These are phyloP conservation scores for Chamaea fasciata DNA, from an alignment of 2,113 vertebrate species.

Conservation along the genomic window DNA sequence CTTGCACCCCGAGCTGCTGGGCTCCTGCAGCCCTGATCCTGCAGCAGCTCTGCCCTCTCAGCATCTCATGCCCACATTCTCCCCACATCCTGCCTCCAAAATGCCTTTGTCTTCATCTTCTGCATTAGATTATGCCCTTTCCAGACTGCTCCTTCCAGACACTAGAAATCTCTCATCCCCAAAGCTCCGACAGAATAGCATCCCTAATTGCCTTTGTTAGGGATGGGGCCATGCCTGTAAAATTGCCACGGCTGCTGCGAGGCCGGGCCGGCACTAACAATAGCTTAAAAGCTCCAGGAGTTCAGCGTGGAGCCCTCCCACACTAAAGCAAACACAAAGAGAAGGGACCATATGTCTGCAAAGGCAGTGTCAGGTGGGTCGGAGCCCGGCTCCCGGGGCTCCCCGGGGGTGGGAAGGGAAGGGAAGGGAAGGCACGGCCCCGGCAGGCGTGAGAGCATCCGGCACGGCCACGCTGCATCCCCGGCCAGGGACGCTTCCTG, in stretches of 20 bases:
- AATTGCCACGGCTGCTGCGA: background rate
- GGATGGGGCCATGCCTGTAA: background rate
- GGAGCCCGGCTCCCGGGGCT: background rate
- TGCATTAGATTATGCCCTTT: slow-evolving; percentile 42
- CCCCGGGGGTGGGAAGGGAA: slow-evolving; percentile 54
- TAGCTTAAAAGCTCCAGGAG: slow-evolving; percentile 16
- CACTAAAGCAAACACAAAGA: slow-evolving; percentile 33
- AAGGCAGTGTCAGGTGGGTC: slow-evolving; percentile 13
- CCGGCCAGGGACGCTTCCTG: background rate
- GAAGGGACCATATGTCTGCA: slow-evolving; percentile 21
- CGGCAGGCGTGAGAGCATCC: slow-evolving; percentile 48
- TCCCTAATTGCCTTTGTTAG: slow-evolving; percentile 40
- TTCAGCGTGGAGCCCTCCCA: slow-evolving; percentile 16
- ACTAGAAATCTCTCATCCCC: background rate
- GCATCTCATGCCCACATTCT: background rate
- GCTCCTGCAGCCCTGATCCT: background rate
- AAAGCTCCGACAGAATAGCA: slow-evolving; percentile 7
- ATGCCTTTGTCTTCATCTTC: slow-evolving; percentile 38
- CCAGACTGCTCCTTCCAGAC: slow-evolving; percentile 30
- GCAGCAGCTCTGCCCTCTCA: background rate
- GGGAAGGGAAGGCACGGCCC: background rate
- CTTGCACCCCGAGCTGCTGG: background rate
- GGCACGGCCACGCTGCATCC: background rate
- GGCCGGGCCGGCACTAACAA: background rate
- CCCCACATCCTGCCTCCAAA: slow-evolving; percentile 25